Conservation (phyloP, 2,113 vertebrate species). For the Deroptyus accipitrinus region DNA sequence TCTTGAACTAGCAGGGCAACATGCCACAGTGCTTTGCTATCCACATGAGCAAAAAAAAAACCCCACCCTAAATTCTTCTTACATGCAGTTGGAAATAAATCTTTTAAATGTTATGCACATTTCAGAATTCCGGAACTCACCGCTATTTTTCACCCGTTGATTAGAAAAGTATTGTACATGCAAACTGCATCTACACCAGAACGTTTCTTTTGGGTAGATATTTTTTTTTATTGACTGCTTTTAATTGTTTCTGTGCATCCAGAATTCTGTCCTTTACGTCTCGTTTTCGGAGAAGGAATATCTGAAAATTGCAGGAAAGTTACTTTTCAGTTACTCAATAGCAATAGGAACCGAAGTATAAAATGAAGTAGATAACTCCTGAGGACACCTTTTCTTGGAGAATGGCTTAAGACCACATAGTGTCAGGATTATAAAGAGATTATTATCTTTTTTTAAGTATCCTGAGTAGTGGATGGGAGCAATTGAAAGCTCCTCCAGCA, state of each 20-base stretch:
- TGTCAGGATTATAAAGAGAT: neutral
- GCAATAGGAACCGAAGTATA: neutral
- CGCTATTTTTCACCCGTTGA: neutral
- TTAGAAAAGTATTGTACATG: neutral
- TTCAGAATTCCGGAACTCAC: neutral
- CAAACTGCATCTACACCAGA: neutral
- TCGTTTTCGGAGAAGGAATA: neutral
- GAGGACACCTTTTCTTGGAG: neutral
- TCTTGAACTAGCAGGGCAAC: neutral
- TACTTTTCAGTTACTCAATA: neutral
- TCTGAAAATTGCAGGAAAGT: neutral
- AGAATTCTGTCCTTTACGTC: neutral
- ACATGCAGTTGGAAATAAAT: neutral
- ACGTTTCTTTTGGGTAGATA: neutral
- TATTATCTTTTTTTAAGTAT: neutral
- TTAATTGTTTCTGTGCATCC: too few species aligned
- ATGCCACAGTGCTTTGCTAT: neutral
- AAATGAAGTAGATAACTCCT: neutral
- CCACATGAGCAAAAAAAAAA: neutral
- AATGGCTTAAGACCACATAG: neutral
- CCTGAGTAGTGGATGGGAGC: neutral
- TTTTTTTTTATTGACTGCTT: neutral
- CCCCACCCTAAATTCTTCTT: neutral
- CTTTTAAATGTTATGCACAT: accelerated
- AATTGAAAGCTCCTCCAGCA: neutral